These are phyloP conservation scores for Myocastor coypus DNA, from an alignment of 2,113 vertebrate genomes.

Conservation along the genomic window DNA sequence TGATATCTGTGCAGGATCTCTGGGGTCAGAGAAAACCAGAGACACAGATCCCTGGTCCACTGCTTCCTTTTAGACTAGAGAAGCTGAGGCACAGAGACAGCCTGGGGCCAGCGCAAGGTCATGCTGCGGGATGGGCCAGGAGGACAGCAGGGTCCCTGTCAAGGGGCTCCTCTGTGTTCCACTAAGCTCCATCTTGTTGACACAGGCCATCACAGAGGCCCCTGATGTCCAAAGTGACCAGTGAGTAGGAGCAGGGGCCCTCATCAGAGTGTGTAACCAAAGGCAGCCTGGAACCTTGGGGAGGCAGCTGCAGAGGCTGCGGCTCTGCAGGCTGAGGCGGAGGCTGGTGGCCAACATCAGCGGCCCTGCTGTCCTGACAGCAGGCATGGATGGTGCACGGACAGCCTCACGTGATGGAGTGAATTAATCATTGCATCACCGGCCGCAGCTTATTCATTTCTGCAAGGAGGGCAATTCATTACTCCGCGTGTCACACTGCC, in stretches of 20 bases:
- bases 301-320: conserved; percentile 79
- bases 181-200: background rate
- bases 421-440: conserved; percentile 87
- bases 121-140: fast-evolving
- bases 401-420: conserved; percentile 80
- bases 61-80: background rate
- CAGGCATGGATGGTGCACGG: conserved; percentile 87
- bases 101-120: background rate
- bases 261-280: background rate
- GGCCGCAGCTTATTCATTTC: conserved; percentile 84
- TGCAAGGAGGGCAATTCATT: conserved; percentile 83
- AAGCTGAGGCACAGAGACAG: background rate
- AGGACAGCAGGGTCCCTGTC: background rate
- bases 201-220: background rate
- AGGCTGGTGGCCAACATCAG: conserved; percentile 77
- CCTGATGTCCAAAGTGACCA: background rate
- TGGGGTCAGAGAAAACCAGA: background rate
- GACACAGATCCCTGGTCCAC: background rate
- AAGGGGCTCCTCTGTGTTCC: background rate
- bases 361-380: conserved; percentile 80
- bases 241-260: background rate
- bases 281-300: background rate
- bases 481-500: conserved; percentile 68
- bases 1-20: background rate
- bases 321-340: conserved; percentile 75